Evolutionary conservation across 2,797 vertebrate genomes (phyloP).

Genomic region (Liasis olivaceus): DNA sequence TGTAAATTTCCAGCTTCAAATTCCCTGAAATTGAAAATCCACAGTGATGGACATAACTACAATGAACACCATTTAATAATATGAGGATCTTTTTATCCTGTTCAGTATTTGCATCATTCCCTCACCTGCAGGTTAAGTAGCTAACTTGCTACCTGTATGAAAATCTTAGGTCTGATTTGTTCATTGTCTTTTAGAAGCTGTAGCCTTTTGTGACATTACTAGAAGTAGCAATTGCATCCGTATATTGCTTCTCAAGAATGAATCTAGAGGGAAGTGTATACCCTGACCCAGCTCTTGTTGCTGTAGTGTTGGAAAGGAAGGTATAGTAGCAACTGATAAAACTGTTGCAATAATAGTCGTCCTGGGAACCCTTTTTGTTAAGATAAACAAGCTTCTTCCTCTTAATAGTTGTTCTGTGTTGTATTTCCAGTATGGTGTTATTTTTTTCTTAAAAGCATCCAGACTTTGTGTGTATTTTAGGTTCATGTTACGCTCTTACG

Average conservation of each 20-base stretch:
- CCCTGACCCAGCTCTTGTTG: background rate
- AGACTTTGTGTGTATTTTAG: slow-evolving; percentile 69
- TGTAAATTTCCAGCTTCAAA: background rate
- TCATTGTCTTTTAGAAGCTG: background rate
- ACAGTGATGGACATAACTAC: background rate
- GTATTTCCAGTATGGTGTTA: background rate
- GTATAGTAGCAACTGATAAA: background rate
- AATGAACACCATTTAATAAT: background rate
- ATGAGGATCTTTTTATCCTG: background rate
- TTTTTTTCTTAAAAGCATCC: background rate
- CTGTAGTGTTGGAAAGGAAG: background rate
- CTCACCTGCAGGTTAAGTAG: background rate
- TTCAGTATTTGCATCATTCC: background rate
- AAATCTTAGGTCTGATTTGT: background rate
- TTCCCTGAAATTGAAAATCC: background rate
- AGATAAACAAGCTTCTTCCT: background rate
- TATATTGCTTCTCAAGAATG: background rate
- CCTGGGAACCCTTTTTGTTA: background rate
- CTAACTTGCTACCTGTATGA: background rate
- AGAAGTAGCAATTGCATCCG: background rate
- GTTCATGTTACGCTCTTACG: slow-evolving; percentile 82
- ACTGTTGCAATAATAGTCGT: background rate
- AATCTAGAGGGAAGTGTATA: background rate
- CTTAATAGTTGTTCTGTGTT: background rate
- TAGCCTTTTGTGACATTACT: background rate